A percentile compares a stretch with the other conserved stretches of the same genome.
phyloP scores from a whole-genome alignment of 2,113 vertebrate genomes.

The Coracopsis vasa region DNA sequence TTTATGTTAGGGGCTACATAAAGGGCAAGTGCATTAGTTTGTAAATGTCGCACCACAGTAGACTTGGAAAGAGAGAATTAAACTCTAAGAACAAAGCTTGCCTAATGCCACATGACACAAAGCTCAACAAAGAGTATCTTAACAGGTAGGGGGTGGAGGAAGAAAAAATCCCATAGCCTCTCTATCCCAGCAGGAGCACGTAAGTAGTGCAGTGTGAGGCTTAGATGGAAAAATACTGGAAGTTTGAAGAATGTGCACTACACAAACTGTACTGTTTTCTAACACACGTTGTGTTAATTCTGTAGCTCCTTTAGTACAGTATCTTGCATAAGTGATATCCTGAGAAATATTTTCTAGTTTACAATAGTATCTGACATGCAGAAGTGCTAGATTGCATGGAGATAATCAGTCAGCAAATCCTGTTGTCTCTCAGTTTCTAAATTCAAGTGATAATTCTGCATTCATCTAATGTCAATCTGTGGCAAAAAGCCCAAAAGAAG shows the following conservation, averaged over 20 bases:
- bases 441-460: background rate
- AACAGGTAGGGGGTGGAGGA: slow-evolving; percentile 35
- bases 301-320: background rate
- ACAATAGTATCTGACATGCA: background rate
- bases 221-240: background rate
- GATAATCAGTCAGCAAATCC: slow-evolving; percentile 34
- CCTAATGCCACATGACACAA: slow-evolving; percentile 47
- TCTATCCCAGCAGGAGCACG: background rate
- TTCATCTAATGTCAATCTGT: background rate
- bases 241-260: background rate
- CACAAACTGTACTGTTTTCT: background rate
- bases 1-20: background rate
- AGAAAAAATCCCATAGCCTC: background rate
- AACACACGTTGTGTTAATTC: background rate
- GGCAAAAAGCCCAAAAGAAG: background rate
- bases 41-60: background rate
- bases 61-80: slow-evolving; percentile 18
- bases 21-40: slow-evolving; percentile 25
- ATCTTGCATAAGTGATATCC: background rate
- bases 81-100: slow-evolving; percentile 23
- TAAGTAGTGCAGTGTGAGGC: background rate
- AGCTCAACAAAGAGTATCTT: slow-evolving; percentile 32
- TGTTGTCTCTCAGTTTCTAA: background rate
- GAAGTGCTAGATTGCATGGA: background rate
- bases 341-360: background rate